Percentiles rank a stretch among this genome's conserved stretches.
These are phyloP conservation scores for Melospiza melodia DNA, from an alignment of 2,113 vertebrate genomes.

Conservation along the genomic window DNA sequence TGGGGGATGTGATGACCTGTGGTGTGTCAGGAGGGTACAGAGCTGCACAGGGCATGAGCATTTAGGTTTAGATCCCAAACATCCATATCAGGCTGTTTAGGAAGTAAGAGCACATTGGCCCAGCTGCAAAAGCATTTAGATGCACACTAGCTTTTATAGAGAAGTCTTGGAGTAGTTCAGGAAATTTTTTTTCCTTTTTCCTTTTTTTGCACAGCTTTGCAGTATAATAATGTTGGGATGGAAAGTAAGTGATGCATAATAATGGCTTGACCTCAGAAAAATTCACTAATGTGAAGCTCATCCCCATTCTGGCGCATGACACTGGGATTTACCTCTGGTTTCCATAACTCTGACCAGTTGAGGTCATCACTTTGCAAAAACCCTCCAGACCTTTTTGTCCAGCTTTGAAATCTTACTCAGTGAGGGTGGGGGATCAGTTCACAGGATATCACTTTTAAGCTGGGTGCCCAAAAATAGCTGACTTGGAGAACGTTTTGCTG, in stretches of 20 bases:
- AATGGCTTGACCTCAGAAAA: neutral
- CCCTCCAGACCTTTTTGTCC: neutral
- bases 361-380: conserved; percentile 1
- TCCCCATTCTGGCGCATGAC: neutral
- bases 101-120: neutral
- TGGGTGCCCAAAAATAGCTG: neutral
- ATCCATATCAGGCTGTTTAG: neutral
- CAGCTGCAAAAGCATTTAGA: conserved; percentile 1
- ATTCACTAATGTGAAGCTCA: neutral
- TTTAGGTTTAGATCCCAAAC: neutral
- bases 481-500: neutral
- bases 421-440: neutral
- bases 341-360: neutral
- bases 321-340: conserved; percentile 5
- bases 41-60: neutral
- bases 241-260: neutral
- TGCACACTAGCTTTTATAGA: neutral
- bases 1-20: fast-evolving
- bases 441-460: neutral
- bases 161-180: neutral
- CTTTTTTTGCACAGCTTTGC: neutral
- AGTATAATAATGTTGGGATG: neutral
- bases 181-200: neutral
- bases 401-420: neutral
- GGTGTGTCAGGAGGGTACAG: neutral